Evolutionary conservation across 2,888 invertebrate genomes (phyloP).

Genomic region (Lasioglossum lativentre): DNA sequence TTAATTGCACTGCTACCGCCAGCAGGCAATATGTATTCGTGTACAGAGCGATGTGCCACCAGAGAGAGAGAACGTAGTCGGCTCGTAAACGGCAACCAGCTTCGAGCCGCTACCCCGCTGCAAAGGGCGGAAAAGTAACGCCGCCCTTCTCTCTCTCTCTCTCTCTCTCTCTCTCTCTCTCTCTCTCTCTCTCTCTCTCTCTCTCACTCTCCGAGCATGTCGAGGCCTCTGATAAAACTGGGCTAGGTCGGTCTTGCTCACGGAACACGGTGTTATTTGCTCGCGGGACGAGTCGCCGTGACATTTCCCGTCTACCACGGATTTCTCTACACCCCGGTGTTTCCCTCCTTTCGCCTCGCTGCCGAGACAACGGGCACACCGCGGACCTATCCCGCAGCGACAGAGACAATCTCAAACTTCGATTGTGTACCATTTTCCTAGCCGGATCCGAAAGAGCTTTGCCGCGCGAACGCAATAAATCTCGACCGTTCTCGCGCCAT

Average conservation of each 20-base stretch:
- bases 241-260: constrained; percentile 54
- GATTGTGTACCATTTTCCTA: constrained; percentile 9
- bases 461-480: constrained; percentile 2
- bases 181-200: background rate
- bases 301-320: constrained; percentile 32
- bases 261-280: constrained; percentile 37
- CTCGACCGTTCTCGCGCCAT: background rate
- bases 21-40: constrained; percentile 75
- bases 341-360: constrained; percentile 2
- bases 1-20: constrained; percentile 76
- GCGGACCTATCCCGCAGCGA: background rate
- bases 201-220: background rate
- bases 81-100: constrained; percentile 62
- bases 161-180: background rate
- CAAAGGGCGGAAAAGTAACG: constrained; percentile 65
- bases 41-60: constrained; percentile 65
- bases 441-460: constrained; percentile 3
- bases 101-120: constrained; percentile 20
- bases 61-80: constrained; percentile 41
- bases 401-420: background rate
- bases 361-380: background rate
- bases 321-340: constrained; percentile 2
- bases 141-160: background rate
- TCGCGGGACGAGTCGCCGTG: constrained; percentile 23
- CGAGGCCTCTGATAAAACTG: constrained; percentile 57